A percentile compares a stretch with the other conserved stretches of the same genome.
Conservation (phyloP, 2,888 invertebrate genomes). For the Tineola bisselliella region DNA sequence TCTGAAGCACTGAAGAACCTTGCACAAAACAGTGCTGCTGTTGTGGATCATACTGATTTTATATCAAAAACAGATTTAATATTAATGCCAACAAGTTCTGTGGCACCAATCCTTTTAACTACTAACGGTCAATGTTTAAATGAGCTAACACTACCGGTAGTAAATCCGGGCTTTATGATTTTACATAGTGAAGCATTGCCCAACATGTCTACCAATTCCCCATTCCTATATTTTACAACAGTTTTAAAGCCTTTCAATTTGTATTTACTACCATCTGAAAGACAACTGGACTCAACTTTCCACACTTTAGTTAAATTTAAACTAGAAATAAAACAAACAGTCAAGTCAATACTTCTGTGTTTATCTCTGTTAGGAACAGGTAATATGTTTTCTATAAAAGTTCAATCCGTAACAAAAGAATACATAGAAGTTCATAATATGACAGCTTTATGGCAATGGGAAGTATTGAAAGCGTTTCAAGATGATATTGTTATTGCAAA, state of each 20-base stretch:
- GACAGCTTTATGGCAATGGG: conserved; percentile 54
- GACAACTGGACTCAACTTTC: conserved; percentile 23
- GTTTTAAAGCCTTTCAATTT: conserved; percentile 38
- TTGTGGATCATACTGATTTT: neutral
- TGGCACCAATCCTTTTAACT: too few relatives aligned
- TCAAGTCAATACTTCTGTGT: conserved; percentile 30
- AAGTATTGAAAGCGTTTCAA: conserved; percentile 41
- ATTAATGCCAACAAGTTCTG: too few relatives aligned
- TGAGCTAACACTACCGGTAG: neutral
- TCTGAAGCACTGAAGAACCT: neutral
- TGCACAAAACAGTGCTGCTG: neutral
- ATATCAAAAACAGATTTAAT: neutral
- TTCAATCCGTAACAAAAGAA: conserved; percentile 30
- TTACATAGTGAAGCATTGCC: conserved; percentile 26
- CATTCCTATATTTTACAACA: conserved; percentile 39
- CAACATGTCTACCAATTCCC: conserved; percentile 39
- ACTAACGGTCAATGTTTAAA: too few relatives aligned
- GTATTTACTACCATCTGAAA: conserved; percentile 27
- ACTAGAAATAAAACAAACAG: conserved; percentile 38
- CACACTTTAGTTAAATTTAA: conserved; percentile 42
- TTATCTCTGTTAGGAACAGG: conserved; percentile 27
- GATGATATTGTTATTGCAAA: conserved; percentile 22
- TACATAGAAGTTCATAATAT: conserved; percentile 33
- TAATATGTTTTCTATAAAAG: conserved; percentile 36
- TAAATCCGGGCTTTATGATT: neutral